Conservation (phyloP, 2,888 invertebrate genomes). For the Ceramica pisi region DNA sequence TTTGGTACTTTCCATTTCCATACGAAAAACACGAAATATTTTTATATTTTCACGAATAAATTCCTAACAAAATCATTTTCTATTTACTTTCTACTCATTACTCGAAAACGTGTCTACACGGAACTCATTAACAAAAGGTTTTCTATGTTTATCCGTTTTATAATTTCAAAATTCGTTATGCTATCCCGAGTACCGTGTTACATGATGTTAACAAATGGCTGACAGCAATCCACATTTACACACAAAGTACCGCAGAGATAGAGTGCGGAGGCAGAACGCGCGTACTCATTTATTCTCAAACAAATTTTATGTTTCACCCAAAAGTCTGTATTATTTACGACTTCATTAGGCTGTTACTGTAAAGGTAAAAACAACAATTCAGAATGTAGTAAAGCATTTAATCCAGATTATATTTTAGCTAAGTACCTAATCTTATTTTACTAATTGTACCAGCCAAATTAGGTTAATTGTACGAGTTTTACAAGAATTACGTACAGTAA, state of each 20-base stretch:
- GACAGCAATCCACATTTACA: slow-evolving; percentile 45
- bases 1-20: slow-evolving; percentile 1
- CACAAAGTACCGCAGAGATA: slow-evolving; percentile 47
- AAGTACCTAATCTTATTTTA: slow-evolving; percentile 11
- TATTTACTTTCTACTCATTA: not conserved
- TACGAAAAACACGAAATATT: not conserved
- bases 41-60: not conserved
- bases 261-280: slow-evolving; percentile 23
- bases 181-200: slow-evolving; percentile 2
- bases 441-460: slow-evolving; percentile 35
- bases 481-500: slow-evolving; percentile 37
- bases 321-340: slow-evolving; percentile 34
- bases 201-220: slow-evolving; percentile 51
- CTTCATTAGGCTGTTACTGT: slow-evolving; percentile 29
- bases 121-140: not conserved
- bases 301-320: slow-evolving; percentile 27
- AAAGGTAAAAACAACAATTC: slow-evolving; percentile 16
- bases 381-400: slow-evolving; percentile 13
- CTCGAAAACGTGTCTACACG: not conserved
- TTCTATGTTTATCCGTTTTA: not conserved
- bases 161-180: slow-evolving; percentile 22
- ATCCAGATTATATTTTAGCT: slow-evolving; percentile 18
- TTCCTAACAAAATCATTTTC: not conserved
- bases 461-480: slow-evolving; percentile 32
- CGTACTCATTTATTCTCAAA: slow-evolving; percentile 41